A percentile compares a stretch with the other conserved stretches of the same genome.
Conservation (phyloP, 1,140 invertebrate species). For the Apis cerana region DNA sequence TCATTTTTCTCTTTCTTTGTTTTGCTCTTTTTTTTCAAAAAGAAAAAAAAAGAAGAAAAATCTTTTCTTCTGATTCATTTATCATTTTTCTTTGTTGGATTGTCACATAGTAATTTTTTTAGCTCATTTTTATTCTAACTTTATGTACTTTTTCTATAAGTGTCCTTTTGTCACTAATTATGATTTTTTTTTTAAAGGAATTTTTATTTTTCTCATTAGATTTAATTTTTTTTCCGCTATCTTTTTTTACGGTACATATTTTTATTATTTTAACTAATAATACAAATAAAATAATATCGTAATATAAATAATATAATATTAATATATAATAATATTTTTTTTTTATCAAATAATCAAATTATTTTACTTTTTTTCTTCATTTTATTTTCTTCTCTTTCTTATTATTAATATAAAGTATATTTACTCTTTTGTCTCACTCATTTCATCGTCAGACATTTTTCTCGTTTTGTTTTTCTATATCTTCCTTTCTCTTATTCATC, state of each 20-base stretch:
- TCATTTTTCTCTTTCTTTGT: not conserved
- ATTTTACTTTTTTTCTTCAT: not conserved
- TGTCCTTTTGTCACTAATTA: not conserved
- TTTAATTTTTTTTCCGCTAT: slow-evolving; percentile 18
- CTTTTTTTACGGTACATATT: not conserved
- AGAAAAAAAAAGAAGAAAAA: not conserved
- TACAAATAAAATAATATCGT: too few species aligned
- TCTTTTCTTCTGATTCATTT: slow-evolving; percentile 48
- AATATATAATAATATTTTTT: not conserved
- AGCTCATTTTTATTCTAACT: not conserved
- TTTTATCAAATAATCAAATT: slow-evolving; percentile 16
- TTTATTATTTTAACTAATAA: too few species aligned
- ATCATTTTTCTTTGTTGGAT: slow-evolving; percentile 41
- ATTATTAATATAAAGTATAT: not conserved
- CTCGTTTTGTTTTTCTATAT: not conserved
- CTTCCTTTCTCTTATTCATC: slow-evolving; percentile 8
- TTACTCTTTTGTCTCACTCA: slow-evolving; percentile 16
- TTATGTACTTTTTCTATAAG: not conserved
- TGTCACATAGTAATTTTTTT: slow-evolving; percentile 34
- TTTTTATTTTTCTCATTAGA: slow-evolving; percentile 26
- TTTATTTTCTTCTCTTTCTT: not conserved
- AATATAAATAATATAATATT: too few species aligned
- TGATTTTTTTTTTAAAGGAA: slow-evolving; percentile 29
- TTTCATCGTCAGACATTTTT: not conserved
- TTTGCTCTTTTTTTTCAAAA: not conserved